Percentiles rank a stretch among this genome's conserved stretches.
Conservation (phyloP, 2,113 vertebrate genomes). For the Prinia subflava region DNA sequence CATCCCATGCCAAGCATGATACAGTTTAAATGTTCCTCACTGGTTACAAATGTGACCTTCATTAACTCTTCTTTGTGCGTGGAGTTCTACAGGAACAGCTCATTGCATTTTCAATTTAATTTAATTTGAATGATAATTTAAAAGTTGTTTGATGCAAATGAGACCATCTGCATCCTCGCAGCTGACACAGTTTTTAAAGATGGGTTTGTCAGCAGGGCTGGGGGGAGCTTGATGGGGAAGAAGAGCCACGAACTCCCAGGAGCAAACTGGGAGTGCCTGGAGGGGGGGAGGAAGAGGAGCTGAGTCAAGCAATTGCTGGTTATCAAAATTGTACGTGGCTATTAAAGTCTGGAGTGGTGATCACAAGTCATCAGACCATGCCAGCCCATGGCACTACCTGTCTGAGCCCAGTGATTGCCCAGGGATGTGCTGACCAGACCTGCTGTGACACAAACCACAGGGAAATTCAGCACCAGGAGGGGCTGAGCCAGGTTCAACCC, state of each 20-base stretch:
- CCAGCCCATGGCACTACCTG: not conserved
- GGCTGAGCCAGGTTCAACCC: not conserved
- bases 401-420: not conserved
- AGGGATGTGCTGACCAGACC: not conserved
- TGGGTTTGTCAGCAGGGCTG: not conserved
- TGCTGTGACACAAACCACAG: accelerated
- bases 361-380: not conserved
- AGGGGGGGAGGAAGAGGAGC: not conserved
- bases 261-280: not conserved
- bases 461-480: not conserved
- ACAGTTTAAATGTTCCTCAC: conserved; percentile 33
- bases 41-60: conserved; percentile 58
- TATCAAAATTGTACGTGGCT: not conserved
- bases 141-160: conserved; percentile 68
- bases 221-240: not conserved
- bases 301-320: not conserved
- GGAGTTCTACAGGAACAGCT: conserved; percentile 61
- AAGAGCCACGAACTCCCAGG: not conserved
- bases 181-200: conserved; percentile 57
- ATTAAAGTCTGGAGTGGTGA: not conserved
- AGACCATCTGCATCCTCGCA: conserved; percentile 69
- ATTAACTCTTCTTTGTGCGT: conserved; percentile 23
- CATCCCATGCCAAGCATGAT: not conserved
- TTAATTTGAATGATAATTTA: conserved; percentile 76
- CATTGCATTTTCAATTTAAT: conserved; percentile 69